Base-by-base conservation (phyloP, 2,113 vertebrate genomes). In the Ptilonorhynchus violaceus region DNA sequence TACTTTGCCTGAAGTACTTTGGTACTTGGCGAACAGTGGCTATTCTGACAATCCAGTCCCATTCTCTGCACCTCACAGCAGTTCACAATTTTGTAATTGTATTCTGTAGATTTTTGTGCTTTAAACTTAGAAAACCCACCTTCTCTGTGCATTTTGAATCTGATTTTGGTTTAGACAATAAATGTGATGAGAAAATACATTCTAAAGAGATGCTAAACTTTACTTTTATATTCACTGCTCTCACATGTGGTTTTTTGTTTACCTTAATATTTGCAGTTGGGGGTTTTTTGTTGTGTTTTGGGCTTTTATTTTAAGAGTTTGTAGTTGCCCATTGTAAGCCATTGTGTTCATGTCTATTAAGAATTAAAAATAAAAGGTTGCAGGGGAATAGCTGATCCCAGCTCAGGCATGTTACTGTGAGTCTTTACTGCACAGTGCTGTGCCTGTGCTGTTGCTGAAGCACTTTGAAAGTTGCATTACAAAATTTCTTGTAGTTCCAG, bases 11-110 rank as follows among this genome's bases (percentile, higher is more conserved):
- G 84, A 52, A 39, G 55, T 46, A n/a, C 55, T 62, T 46, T 39
- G 41, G n/a, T 55, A 78, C 23, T 39, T 67, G 76, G 95, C 94
- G 75, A 89, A 80, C 83, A 98, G 97, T 97, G 97, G 97, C 96
- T 97, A 24, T 97, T 83, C n/a, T 97, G 97, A 98, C 96, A 96
- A 82, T 93, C 72, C 89, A 96, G 95, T 96, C 93, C 94, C 46
- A n/a, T 89, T 97, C 84, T 93, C 86, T 83, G 92, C 64, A 96
- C 74, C 93, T 97, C 66, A 84, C 85, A 96, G 92, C 4, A 7
- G 90, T 93, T 93, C 52, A 30, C 88, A 82, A 46, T 97, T 97
- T 97, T 93, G 89, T 97, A 97, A 96, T 97, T 97, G 80, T 95
- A 85, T 96, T 97, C 66, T 4, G 0, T 63, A 78, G 21, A 28